Conservation (phyloP, 2,797 vertebrate species). For the Erethizon dorsatum region DNA sequence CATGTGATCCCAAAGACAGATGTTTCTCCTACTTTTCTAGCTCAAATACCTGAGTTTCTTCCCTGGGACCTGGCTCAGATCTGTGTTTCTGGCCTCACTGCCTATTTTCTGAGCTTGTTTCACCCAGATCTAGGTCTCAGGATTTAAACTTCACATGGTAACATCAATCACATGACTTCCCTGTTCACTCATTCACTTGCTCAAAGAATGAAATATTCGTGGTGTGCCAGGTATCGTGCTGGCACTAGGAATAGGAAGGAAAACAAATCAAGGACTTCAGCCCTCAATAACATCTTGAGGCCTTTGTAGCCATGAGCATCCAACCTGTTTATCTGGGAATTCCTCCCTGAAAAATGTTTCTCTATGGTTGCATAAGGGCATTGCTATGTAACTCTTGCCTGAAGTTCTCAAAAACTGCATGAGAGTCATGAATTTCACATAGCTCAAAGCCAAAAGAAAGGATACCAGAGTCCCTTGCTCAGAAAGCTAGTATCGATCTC, state of each 20-base stretch:
- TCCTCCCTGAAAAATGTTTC: not conserved
- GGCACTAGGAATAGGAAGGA: not conserved
- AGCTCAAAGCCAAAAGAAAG: not conserved
- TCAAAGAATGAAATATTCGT: not conserved
- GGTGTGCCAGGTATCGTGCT: not conserved
- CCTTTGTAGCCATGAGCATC: too few species aligned
- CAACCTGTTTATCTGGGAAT: not conserved
- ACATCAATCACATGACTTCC: not conserved
- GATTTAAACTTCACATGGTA: not conserved
- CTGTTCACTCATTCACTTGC: not conserved
- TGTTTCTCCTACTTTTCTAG: not conserved
- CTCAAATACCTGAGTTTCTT: not conserved
- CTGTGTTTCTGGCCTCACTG: not conserved
- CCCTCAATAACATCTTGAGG: not conserved
- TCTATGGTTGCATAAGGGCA: not conserved
- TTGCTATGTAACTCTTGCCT: not conserved
- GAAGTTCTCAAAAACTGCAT: not conserved
- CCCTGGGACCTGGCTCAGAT: not conserved
- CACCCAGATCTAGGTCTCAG: not conserved
- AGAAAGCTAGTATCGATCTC: not conserved
- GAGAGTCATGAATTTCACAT: not conserved
- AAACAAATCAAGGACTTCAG: not conserved
- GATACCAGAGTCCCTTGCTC: not conserved
- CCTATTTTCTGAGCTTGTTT: not conserved
- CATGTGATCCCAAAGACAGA: not conserved